Percentiles rank a stretch among this genome's conserved stretches.
Evolutionary conservation across 2,888 invertebrate genomes (phyloP).

Genomic region (Rhogogaster chlorosoma): DNA sequence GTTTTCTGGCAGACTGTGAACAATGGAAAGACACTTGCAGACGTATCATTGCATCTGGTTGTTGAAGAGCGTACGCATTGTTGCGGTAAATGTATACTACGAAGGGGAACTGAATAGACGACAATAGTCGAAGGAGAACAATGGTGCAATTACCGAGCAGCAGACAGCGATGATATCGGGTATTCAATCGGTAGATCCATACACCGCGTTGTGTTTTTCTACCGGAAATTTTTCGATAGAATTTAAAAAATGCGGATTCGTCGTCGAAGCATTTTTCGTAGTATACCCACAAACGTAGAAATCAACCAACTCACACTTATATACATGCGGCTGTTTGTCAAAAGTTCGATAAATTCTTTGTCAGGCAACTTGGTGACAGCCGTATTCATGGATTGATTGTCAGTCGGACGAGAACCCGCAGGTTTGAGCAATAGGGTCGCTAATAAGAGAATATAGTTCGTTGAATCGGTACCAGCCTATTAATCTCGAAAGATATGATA

Average conservation of each 20-base stretch:
- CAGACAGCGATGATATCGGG: conserved; percentile 25
- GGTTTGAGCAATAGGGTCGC: not conserved
- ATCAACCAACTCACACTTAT: not conserved
- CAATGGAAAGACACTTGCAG: conserved; percentile 16
- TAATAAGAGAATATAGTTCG: not conserved
- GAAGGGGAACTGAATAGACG: conserved; percentile 3
- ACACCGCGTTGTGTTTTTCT: not conserved
- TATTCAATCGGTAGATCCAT: conserved; percentile 8
- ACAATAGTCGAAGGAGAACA: conserved; percentile 30
- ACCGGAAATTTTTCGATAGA: not conserved
- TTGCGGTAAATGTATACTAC: conserved; percentile 33
- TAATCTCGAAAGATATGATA: not conserved
- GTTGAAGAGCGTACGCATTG: conserved; percentile 14
- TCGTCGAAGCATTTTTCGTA: not conserved
- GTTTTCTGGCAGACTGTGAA: not conserved
- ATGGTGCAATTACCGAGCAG: conserved; percentile 27
- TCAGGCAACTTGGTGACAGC: not conserved
- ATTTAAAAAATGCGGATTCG: not conserved
- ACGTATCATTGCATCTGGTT: conserved; percentile 24
- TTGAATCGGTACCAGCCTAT: conserved; percentile 3
- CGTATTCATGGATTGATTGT: conserved; percentile 10
- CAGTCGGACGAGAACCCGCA: not conserved
- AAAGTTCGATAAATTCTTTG: not conserved
- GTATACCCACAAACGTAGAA: not conserved
- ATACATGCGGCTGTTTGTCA: not conserved